Conservation (phyloP, 2,797 vertebrate genomes). For the Natrix natrix region DNA sequence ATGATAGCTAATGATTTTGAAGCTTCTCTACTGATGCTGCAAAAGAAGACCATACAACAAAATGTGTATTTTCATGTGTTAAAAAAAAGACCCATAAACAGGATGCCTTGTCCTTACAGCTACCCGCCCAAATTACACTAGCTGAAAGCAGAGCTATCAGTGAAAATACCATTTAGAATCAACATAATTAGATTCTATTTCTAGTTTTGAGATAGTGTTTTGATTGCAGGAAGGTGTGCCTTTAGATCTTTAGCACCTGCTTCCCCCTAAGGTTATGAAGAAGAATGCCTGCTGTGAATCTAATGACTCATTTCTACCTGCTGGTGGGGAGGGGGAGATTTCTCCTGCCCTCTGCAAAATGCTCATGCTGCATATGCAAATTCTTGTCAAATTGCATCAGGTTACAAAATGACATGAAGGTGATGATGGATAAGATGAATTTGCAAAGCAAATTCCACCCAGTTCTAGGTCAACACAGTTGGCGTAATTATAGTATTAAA, state of each 20-base stretch:
- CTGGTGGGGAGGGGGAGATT: not conserved
- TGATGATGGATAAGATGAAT: not conserved
- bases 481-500: not conserved
- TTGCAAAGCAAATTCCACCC: not conserved
- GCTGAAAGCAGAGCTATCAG: not conserved
- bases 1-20: not conserved
- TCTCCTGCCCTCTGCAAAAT: slow-evolving; percentile 9
- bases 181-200: slow-evolving; percentile 12
- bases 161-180: slow-evolving; percentile 18
- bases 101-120: not conserved
- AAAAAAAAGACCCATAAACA: not conserved
- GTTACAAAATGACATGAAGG: not conserved
- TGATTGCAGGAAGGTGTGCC: slow-evolving; percentile 7
- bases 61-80: not conserved
- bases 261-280: slow-evolving; percentile 1
- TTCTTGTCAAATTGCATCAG: not conserved
- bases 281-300: slow-evolving; percentile 29
- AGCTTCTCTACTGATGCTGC: not conserved
- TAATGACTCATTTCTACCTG: slow-evolving; percentile 34
- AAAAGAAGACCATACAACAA: not conserved
- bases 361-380: not conserved
- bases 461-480: slow-evolving; percentile 5
- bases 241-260: slow-evolving; percentile 21
- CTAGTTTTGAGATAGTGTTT: slow-evolving; percentile 17
- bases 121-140: not conserved